Percentiles rank a stretch among this genome's conserved stretches.
These are phyloP conservation scores for Isotomurus palustris DNA, from an alignment of 2,888 invertebrate genomes.

Conservation along the genomic window DNA sequence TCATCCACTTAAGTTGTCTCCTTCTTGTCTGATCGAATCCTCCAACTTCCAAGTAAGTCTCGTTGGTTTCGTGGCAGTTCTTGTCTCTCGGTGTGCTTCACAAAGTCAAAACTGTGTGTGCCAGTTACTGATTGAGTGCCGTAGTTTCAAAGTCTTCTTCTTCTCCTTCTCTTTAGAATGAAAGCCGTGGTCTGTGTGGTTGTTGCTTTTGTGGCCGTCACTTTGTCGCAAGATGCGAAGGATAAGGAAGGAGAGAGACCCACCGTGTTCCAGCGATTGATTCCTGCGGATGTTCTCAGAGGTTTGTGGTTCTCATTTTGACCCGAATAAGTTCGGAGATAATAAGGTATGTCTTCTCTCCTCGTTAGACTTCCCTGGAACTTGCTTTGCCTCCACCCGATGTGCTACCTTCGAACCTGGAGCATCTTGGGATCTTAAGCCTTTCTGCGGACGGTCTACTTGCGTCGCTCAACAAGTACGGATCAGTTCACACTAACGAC, in stretches of 20 bases:
- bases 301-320: conserved; percentile 59
- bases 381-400: conserved; percentile 84
- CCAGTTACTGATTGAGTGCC: neutral
- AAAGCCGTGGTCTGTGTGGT: conserved; percentile 51
- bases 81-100: no score
- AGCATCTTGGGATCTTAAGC: conserved; percentile 77
- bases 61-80: no score
- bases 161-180: conserved; percentile 34
- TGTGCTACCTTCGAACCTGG: conserved; percentile 83
- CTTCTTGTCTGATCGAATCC: neutral
- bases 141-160: neutral
- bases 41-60: no score
- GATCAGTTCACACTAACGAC: neutral
- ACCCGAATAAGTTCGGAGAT: neutral
- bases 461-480: conserved; percentile 62
- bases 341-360: neutral
- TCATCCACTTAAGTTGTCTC: conserved; percentile 10
- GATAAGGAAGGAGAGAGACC: conserved; percentile 56
- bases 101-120: no score
- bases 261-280: conserved; percentile 73
- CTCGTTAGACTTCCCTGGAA: conserved; percentile 74
- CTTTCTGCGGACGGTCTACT: conserved; percentile 86
- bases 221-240: conserved; percentile 53
- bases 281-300: conserved; percentile 84
- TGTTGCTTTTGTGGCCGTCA: conserved; percentile 56